These are phyloP conservation scores for Cuniculus paca DNA, from an alignment of 2,797 vertebrate genomes.

Conservation along the genomic window DNA sequence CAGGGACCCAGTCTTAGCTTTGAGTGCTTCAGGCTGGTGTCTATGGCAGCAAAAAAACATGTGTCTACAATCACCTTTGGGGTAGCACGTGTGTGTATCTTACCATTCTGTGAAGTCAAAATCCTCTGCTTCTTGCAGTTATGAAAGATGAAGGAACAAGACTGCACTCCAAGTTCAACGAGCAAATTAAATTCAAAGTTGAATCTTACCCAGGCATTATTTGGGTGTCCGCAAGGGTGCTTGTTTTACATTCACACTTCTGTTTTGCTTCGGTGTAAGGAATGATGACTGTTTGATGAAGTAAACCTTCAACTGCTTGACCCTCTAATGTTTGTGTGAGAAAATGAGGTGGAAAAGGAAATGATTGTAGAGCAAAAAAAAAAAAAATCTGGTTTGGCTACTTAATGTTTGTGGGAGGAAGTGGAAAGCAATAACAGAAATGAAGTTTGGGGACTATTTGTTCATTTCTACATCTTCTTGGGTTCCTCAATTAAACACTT, in stretches of 20 bases:
- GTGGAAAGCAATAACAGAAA: constrained; percentile 26
- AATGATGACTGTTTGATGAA: not conserved
- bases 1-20: not conserved
- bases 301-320: not conserved
- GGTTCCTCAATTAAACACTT: constrained; percentile 56
- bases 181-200: not conserved
- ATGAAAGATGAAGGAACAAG: not conserved
- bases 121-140: not conserved
- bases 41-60: not conserved
- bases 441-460: constrained; percentile 13
- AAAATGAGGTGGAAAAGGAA: not conserved
- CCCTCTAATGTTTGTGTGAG: not conserved
- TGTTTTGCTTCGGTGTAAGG: not conserved
- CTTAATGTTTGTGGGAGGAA: constrained; percentile 18
- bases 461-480: not conserved
- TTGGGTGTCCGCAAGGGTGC: accelerated
- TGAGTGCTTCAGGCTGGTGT: not conserved
- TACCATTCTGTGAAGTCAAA: not conserved
- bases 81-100: not conserved
- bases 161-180: not conserved
- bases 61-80: not conserved
- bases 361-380: not conserved
- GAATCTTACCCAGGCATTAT: not conserved
- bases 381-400: not conserved
- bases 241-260: not conserved